A percentile compares a stretch with the other conserved stretches of the same genome.
Evolutionary conservation across 2,888 invertebrate genomes (phyloP).

Genomic region (Synanthedon tipuliformis): DNA sequence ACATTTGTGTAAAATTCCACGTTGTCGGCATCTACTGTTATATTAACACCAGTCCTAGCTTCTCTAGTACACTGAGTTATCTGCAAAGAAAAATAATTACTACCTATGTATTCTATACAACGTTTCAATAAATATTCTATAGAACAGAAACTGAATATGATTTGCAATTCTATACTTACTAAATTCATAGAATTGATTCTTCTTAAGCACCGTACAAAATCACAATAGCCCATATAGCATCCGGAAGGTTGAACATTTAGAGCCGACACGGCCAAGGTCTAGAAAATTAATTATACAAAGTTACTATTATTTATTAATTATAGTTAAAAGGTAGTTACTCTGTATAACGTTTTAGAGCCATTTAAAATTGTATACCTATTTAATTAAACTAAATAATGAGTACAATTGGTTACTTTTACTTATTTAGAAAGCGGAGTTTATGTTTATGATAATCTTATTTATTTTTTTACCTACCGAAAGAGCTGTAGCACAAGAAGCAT

Average conservation of each 20-base stretch:
- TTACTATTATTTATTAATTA: not conserved
- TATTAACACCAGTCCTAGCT: constrained; percentile 59
- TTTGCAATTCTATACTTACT: constrained; percentile 32
- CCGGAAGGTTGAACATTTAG: constrained; percentile 57
- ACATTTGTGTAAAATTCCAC: constrained; percentile 72
- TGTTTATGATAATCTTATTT: no score
- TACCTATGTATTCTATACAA: not conserved
- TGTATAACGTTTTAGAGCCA: no score
- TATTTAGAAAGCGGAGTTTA: no score
- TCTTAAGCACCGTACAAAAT: constrained; percentile 71
- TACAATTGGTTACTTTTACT: not conserved
- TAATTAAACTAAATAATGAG: no score
- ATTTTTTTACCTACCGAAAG: constrained; percentile 43
- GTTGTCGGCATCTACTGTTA: constrained; percentile 59
- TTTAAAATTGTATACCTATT: not conserved
- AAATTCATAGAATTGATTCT: constrained; percentile 67
- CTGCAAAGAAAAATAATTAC: constrained; percentile 27
- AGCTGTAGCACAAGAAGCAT: constrained; percentile 58
- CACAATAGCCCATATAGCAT: constrained; percentile 72
- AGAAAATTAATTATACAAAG: constrained; percentile 7
- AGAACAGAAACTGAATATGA: constrained; percentile 1
- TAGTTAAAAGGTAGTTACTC: not conserved
- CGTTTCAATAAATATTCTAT: not conserved
- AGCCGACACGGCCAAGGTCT: constrained; percentile 56
- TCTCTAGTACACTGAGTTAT: constrained; percentile 66